Conservation (phyloP, 2,797 vertebrate genomes). For the Cirrhinus mrigala region DNA sequence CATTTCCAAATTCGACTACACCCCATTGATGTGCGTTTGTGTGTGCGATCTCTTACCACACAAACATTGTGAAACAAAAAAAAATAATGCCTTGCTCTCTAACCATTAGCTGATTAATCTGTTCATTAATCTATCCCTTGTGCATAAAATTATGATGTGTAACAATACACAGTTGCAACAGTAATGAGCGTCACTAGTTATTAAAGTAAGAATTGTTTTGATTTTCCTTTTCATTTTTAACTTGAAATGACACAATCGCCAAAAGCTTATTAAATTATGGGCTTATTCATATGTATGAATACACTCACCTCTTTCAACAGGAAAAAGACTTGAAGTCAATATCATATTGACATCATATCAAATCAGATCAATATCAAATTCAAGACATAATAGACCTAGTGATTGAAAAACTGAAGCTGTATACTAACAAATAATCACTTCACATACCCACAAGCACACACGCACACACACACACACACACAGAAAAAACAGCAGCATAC, state of each 20-base stretch:
- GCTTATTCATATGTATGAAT: slow-evolving; percentile 40
- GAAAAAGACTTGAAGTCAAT: slow-evolving; percentile 27
- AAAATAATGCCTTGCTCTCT: not conserved
- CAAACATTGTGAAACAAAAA: slow-evolving; percentile 23
- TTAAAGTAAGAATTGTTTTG: slow-evolving; percentile 26
- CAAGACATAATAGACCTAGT: slow-evolving; percentile 26
- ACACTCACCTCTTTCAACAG: slow-evolving; percentile 14
- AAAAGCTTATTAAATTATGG: slow-evolving; percentile 39
- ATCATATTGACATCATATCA: slow-evolving; percentile 40
- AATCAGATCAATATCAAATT: slow-evolving; percentile 49
- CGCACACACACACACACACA: slow-evolving; percentile 33
- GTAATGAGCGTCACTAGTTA: slow-evolving; percentile 35
- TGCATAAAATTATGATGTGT: slow-evolving; percentile 32
- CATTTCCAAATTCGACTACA: not conserved
- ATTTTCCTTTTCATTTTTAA: slow-evolving; percentile 32
- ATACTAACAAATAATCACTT: slow-evolving; percentile 20
- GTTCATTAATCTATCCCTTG: slow-evolving; percentile 44
- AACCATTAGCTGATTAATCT: slow-evolving; percentile 65
- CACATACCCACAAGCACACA: not conserved
- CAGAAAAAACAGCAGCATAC: slow-evolving; percentile 12
- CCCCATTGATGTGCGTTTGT: not conserved
- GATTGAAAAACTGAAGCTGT: slow-evolving; percentile 34
- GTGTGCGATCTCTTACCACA: not conserved
- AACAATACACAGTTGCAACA: slow-evolving; percentile 8
- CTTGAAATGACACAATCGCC: slow-evolving; percentile 37